Evolutionary conservation across 2,113 vertebrate species (phyloP).

Genomic region (Taurulus bubalis): DNA sequence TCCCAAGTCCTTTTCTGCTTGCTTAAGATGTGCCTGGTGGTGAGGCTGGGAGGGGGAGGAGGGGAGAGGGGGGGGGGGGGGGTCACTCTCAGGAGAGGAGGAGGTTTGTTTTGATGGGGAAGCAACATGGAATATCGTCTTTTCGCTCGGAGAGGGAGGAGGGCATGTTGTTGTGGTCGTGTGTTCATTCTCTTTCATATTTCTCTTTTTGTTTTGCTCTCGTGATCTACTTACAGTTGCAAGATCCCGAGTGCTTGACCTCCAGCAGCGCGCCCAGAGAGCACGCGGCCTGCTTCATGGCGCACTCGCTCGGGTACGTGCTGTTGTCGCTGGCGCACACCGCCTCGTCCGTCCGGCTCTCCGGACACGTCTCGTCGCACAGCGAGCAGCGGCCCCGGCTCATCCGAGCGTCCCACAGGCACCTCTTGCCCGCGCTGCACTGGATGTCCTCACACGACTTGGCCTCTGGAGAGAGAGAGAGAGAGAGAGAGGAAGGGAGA

Average conservation of each 20-base stretch:
- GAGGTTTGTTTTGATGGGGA: slow-evolving; percentile 64
- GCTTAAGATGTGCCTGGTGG: slow-evolving; percentile 84
- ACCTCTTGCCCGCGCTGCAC: slow-evolving; percentile 93
- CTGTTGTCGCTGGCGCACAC: slow-evolving; percentile 99
- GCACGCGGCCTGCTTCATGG: slow-evolving; percentile 98
- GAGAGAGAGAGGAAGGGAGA: slow-evolving; percentile 38
- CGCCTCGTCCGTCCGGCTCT: slow-evolving; percentile 92
- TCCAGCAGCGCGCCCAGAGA: slow-evolving; percentile 94
- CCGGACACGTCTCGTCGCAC: slow-evolving; percentile 92
- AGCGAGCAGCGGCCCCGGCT: slow-evolving; percentile 93
- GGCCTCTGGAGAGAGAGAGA: slow-evolving; percentile 86
- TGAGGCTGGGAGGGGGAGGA: slow-evolving; percentile 67
- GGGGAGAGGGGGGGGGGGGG: slow-evolving; percentile 30
- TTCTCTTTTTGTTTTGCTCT: slow-evolving; percentile 77
- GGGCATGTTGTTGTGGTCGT: neutral
- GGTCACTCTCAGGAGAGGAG: slow-evolving; percentile 53
- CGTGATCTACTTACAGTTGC: slow-evolving; percentile 98
- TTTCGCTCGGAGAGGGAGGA: slow-evolving; percentile 57
- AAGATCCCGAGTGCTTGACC: slow-evolving; percentile 98
- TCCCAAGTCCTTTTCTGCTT: slow-evolving; percentile 80
- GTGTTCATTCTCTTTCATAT: slow-evolving; percentile 79
- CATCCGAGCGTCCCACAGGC: slow-evolving; percentile 95
- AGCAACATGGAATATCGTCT: slow-evolving; percentile 84
- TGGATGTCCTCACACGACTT: slow-evolving; percentile 99
- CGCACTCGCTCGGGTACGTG: slow-evolving; percentile 96